Evolutionary conservation across 2,113 vertebrate species (phyloP), one percentile per base, ranked within the genome.

Genomic region (Boleophthalmus pectinirostris): DNA sequence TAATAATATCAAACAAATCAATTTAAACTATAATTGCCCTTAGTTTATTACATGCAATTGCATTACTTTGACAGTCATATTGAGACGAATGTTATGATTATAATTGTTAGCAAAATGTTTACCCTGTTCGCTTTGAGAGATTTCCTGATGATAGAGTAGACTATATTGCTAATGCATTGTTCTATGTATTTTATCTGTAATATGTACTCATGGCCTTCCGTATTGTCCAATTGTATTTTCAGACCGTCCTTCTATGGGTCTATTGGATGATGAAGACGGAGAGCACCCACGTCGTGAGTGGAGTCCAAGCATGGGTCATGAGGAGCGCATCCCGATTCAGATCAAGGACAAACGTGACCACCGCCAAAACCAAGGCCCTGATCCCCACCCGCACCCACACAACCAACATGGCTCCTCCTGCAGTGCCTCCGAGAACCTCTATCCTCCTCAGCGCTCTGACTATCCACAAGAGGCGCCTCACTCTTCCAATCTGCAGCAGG

Each of bases 281-380:
- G 90, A 92, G 69, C 89, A 90, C 76, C 91, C 90, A 0, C 81
- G 91, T 0, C 88, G 91, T 0, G 90, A 91, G 76, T 92, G 91
- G 91, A 92, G 91, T 76, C 91, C 91, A 58, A 92, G 91, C 81
- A 92, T 92, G 91, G 91, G 91, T 0, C 91, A 92, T 1, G 89
- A 91, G 33, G 91, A 92, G 75, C 90, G 91, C 2, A 84, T 92
- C 68, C 91, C 91, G 2, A 83, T 91, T 54, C 90, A 88, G 74
- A 83, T 91, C n/a, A 92, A 92, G 78, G 91, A 92, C 23, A 92
- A 92, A 51, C 73, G 87, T 66, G 90, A 91, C n/a, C 75, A 85
- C 25, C 73, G 87, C 2, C 3, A 69, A 69, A 88, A 75, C 71
- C 91, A 79, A 67, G 91, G 77, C 33, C 87, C 88, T 0, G 84